Base-by-base conservation (phyloP, 2,888 invertebrate genomes). In the Rotaria sp. region DNA sequence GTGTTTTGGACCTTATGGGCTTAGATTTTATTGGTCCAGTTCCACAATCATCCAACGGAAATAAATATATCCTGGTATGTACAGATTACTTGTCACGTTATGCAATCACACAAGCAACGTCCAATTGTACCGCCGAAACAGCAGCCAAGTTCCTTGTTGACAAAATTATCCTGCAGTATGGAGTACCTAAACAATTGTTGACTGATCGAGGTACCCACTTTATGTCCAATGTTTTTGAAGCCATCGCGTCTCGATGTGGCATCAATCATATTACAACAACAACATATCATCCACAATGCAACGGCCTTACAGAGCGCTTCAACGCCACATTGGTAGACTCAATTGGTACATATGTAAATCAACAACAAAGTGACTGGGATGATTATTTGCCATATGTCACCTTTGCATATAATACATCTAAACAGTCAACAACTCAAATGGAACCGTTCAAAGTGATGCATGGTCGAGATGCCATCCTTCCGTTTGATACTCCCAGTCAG, bases 331-430 rank as follows among this genome's bases (percentile, higher is more conserved):
- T 74, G 13, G 38, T 18, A 1, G 74, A 38, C 15, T 38, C 74
- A 35, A 38, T 74, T 0, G 74, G 38, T 21, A 38, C 74, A 18
- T 74, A 74, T 35, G 74, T 74, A 11, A 74, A 74, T 24, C 74
- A 74, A 38, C 74, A 74, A 38, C 74, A 74, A 74, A 74, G 38
- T 35, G 74, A 74, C 24, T 74, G 74, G 74, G 74, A 74, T 74
- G 21, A 38, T 8, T 74, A 74, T 38, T 7, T 74, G 11, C 74
- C 35, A 13, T 74, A 24, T 24, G 38, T 38, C 0, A 74, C 74
- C 1, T 74, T 74, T 38, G 38, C 74, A 2, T 74, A 74, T 13
- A 74, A 74, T 35, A 74, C 74, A 74, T 11, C 74, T 8, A 74
- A 74, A 38, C 74, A 74, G 7, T 18, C 74, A 35, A 74, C 74